These are phyloP conservation scores for Chrysemys picta DNA, from an alignment of 2,113 vertebrate genomes.

Conservation along the genomic window DNA sequence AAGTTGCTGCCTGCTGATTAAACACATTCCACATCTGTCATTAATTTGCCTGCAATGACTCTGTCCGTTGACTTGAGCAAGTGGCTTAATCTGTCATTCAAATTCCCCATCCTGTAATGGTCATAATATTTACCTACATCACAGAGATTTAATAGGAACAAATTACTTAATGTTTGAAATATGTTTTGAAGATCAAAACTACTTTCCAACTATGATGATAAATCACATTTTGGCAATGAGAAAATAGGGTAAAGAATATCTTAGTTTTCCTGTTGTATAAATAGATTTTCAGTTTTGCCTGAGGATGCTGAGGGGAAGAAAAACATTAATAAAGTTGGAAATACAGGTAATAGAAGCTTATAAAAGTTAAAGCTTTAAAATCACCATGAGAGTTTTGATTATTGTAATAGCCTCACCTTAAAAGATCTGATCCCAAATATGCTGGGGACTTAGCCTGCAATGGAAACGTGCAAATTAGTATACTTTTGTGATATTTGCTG, in stretches of 20 bases:
- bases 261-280: not conserved
- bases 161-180: not conserved
- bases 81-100: not conserved
- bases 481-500: not conserved
- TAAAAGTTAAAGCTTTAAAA: not conserved
- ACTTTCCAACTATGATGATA: not conserved
- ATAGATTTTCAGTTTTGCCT: not conserved
- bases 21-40: not conserved
- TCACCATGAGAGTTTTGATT: not conserved
- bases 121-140: not conserved
- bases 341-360: not conserved
- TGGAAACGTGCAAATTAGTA: not conserved
- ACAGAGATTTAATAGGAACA: not conserved
- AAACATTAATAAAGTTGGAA: not conserved
- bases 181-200: not conserved
- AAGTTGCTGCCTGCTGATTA: not conserved
- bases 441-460: not conserved
- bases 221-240: not conserved
- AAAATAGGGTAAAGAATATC: not conserved
- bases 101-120: not conserved
- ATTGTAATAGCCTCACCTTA: not conserved
- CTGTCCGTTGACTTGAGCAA: not conserved
- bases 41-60: not conserved
- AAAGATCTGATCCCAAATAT: not conserved
- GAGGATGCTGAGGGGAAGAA: not conserved